These are phyloP conservation scores for Melanaphis sacchari DNA, from an alignment of 1,140 invertebrate species.

Conservation along the genomic window DNA sequence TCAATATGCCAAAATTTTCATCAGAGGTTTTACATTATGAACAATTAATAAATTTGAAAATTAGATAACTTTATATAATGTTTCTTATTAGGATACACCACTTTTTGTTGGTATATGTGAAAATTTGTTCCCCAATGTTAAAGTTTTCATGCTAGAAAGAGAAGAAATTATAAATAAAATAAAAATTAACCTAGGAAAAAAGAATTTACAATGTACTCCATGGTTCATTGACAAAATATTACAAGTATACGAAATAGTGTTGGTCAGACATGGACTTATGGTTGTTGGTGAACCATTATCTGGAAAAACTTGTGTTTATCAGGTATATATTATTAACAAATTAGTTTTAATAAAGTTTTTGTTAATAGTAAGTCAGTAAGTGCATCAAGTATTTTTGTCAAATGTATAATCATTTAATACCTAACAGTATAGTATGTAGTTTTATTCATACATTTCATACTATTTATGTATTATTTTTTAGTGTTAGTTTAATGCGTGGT, in stretches of 20 bases:
- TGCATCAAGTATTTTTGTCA: too few relatives aligned
- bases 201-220: conserved; percentile 76
- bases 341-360: not conserved
- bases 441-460: too few relatives aligned
- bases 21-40: conserved; percentile 66
- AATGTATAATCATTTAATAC: too few relatives aligned
- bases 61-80: not conserved
- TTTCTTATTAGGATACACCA: conserved; percentile 74
- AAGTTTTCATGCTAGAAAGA: conserved; percentile 67
- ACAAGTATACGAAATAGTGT: conserved; percentile 90
- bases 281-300: conserved; percentile 87
- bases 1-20: conserved; percentile 93
- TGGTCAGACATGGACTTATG: conserved; percentile 92
- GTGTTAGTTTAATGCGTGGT: too few relatives aligned
- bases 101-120: conserved; percentile 90
- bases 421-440: too few relatives aligned
- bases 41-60: conserved; percentile 23
- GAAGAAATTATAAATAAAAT: conserved; percentile 73
- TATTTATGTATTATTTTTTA: too few relatives aligned
- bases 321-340: conserved; percentile 65
- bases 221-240: conserved; percentile 80
- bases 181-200: conserved; percentile 69
- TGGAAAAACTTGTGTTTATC: conserved; percentile 86
- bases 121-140: conserved; percentile 84
- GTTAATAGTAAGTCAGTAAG: too few relatives aligned